Evolutionary conservation across 2,113 vertebrate species (phyloP).

Genomic region (Phaethornis superciliosus): DNA sequence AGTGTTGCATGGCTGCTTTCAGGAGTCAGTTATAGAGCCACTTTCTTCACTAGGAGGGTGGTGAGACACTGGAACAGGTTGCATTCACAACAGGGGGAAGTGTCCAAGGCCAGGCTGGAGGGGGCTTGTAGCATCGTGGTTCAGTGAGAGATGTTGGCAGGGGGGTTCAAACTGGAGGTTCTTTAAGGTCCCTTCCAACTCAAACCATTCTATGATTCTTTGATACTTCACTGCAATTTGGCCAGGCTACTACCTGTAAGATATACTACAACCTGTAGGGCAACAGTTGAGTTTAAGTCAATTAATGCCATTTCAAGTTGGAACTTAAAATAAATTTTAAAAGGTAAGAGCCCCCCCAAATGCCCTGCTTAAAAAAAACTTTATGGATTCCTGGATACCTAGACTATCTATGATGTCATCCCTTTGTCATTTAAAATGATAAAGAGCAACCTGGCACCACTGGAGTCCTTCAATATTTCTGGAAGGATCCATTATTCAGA

Average conservation of each 20-base stretch:
- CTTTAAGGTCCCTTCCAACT: too few species aligned
- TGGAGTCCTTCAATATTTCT: neutral
- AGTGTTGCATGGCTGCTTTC: accelerated
- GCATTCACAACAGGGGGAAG: too few species aligned
- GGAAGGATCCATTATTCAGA: neutral
- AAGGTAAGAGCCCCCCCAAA: neutral
- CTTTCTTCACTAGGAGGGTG: too few species aligned
- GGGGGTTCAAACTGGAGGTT: too few species aligned
- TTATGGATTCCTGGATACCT: neutral
- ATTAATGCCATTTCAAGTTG: neutral
- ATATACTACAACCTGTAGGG: neutral
- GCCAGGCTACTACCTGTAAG: neutral
- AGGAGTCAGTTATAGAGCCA: neutral
- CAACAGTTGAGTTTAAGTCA: neutral
- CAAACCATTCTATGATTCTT: too few species aligned
- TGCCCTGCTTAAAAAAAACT: neutral
- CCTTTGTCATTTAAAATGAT: neutral
- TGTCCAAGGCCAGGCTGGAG: too few species aligned
- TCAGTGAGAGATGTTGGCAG: too few species aligned
- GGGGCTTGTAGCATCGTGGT: too few species aligned
- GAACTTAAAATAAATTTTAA: neutral
- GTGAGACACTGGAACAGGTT: too few species aligned
- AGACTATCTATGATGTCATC: neutral
- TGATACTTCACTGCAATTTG: neutral
- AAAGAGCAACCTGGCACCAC: neutral